Percentiles rank a stretch among this genome's conserved stretches.
Evolutionary conservation across 2,797 vertebrate genomes (phyloP).

Genomic region (Muraenolepis orangiensis): DNA sequence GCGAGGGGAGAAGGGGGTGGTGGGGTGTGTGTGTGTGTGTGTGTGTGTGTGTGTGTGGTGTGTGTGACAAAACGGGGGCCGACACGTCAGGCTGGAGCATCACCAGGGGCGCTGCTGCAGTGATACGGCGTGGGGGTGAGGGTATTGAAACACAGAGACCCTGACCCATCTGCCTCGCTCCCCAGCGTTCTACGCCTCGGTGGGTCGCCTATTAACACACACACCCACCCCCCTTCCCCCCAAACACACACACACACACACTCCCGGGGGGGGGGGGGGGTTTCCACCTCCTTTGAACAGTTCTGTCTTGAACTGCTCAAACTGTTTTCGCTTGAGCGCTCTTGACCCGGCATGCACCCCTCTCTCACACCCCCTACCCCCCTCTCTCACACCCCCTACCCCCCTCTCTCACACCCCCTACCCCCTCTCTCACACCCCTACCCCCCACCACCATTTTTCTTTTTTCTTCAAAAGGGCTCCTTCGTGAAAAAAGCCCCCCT

Average conservation of each 20-base stretch:
- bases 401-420: background rate
- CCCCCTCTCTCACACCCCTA: background rate
- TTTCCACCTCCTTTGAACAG: background rate
- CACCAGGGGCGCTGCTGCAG: conserved; percentile 14
- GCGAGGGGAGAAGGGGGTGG: background rate
- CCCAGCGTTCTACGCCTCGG: conserved; percentile 38
- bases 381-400: background rate
- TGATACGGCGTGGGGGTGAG: conserved; percentile 21
- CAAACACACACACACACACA: background rate
- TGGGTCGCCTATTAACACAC: conserved; percentile 34
- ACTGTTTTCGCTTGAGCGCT: background rate
- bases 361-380: background rate
- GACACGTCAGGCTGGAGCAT: conserved; percentile 21
- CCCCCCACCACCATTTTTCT: background rate
- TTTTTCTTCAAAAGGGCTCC: background rate
- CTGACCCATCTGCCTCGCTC: conserved; percentile 37
- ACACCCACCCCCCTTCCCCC: background rate
- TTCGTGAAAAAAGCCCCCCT: background rate
- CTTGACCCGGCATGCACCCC: background rate
- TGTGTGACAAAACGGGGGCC: conserved; percentile 38
- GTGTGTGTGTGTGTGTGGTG: too few species aligned
- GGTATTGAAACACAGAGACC: conserved; percentile 23
- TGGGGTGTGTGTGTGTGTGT: conserved; percentile 21
- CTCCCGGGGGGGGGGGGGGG: too few species aligned
- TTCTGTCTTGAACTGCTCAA: background rate